Conservation (phyloP, 2,888 invertebrate species). For the Dicranocentrus wangi region DNA sequence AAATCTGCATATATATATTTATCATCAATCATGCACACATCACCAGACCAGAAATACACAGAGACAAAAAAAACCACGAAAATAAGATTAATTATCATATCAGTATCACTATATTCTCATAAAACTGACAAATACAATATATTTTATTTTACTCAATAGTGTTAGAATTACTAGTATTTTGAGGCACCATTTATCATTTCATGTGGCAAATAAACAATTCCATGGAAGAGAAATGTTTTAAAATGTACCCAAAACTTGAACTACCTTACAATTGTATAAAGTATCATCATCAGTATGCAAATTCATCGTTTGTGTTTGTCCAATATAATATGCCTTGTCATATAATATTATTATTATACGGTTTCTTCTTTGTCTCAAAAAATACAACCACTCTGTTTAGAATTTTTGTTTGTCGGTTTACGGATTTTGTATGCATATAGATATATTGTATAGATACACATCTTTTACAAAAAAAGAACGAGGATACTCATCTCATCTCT, state of each 20-base stretch:
- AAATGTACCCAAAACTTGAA: neutral
- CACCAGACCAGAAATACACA: conserved; percentile 16
- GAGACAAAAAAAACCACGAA: neutral
- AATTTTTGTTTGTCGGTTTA: neutral
- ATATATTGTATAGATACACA: neutral
- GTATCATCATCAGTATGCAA: neutral
- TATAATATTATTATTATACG: neutral
- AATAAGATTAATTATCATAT: neutral
- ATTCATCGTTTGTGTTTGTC: no score
- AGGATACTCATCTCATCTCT: no score
- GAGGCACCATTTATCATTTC: conserved; percentile 16
- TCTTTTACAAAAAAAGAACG: neutral
- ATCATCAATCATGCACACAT: neutral
- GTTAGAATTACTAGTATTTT: neutral
- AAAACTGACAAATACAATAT: neutral
- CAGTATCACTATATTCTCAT: conserved; percentile 9
- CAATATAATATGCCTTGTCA: no score
- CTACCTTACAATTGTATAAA: neutral
- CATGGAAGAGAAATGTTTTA: neutral
- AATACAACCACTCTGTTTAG: neutral
- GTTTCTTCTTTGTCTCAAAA: neutral
- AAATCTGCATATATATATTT: neutral
- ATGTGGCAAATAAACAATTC: neutral
- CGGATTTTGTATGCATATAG: neutral
- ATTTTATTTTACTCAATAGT: neutral